Evolutionary conservation across 2,797 vertebrate genomes (phyloP).

Genomic region (Glossophaga mutica): DNA sequence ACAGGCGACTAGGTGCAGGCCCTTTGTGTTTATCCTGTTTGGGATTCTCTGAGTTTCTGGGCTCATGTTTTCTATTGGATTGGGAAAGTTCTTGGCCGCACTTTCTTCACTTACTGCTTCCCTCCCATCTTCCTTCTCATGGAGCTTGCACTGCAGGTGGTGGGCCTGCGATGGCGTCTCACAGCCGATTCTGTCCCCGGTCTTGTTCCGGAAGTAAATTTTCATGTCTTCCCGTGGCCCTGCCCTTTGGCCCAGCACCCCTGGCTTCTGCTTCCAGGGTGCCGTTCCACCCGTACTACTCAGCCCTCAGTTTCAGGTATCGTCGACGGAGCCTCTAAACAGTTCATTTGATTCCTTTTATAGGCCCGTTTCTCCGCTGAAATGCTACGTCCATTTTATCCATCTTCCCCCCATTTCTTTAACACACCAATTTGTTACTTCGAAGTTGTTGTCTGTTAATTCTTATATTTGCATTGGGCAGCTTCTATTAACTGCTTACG

Average conservation of each 20-base stretch:
- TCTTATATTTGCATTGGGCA: neutral
- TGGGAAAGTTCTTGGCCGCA: neutral
- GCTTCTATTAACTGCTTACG: neutral
- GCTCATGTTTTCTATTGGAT: neutral
- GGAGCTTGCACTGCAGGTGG: neutral
- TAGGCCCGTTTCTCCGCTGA: neutral
- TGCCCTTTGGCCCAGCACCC: neutral
- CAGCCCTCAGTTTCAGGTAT: neutral
- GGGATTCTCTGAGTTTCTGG: neutral
- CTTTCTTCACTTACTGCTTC: neutral
- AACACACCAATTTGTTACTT: neutral
- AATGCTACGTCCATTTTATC: neutral
- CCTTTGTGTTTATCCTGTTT: neutral
- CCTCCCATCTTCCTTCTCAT: neutral
- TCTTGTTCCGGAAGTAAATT: neutral
- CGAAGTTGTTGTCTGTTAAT: neutral
- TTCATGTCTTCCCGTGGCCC: neutral
- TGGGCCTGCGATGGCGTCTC: neutral
- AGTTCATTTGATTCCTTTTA: neutral
- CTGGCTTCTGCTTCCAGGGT: neutral
- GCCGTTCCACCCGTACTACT: neutral
- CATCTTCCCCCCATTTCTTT: neutral
- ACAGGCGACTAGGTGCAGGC: rapidly evolving
- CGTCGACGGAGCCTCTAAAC: neutral
- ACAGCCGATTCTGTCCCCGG: neutral